Conservation (phyloP, 2,113 vertebrate species). For the Marcusenius ussheri region DNA sequence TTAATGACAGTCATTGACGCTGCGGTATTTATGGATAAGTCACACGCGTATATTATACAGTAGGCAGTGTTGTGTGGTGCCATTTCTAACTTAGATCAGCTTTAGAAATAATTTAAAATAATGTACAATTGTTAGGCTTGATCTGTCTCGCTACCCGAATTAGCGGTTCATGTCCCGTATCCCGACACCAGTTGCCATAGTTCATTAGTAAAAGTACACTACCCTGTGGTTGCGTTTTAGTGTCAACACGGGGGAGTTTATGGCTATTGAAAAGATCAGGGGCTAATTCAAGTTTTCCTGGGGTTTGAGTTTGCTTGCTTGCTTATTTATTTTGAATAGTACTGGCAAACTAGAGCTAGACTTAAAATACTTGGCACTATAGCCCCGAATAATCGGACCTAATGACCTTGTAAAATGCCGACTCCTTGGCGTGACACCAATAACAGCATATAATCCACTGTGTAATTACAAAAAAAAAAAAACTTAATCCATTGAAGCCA, state of each 20-base stretch:
- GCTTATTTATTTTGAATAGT: too few species aligned
- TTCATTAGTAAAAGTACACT: background rate
- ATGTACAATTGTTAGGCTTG: background rate
- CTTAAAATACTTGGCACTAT: too few species aligned
- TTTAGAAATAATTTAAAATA: background rate
- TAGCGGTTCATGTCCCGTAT: background rate
- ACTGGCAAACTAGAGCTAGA: too few species aligned
- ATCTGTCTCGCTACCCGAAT: background rate
- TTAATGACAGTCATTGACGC: background rate
- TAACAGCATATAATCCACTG: background rate
- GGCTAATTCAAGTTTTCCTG: too few species aligned
- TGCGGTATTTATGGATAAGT: background rate
- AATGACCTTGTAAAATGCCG: background rate
- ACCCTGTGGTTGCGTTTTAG: background rate
- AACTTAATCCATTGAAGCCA: background rate
- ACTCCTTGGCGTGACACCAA: background rate
- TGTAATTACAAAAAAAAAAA: background rate
- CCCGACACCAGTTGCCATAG: background rate
- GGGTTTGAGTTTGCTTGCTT: too few species aligned
- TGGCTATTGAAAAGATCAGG: too few species aligned
- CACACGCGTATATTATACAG: background rate
- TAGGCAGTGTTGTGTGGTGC: background rate
- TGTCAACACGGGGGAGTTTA: too few species aligned
- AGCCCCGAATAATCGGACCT: too few species aligned
- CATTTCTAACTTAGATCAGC: background rate